A percentile compares a stretch with the other conserved stretches of the same genome.
Evolutionary conservation across 2,888 invertebrate species (phyloP).

Genomic region (Melanotus villosus): DNA sequence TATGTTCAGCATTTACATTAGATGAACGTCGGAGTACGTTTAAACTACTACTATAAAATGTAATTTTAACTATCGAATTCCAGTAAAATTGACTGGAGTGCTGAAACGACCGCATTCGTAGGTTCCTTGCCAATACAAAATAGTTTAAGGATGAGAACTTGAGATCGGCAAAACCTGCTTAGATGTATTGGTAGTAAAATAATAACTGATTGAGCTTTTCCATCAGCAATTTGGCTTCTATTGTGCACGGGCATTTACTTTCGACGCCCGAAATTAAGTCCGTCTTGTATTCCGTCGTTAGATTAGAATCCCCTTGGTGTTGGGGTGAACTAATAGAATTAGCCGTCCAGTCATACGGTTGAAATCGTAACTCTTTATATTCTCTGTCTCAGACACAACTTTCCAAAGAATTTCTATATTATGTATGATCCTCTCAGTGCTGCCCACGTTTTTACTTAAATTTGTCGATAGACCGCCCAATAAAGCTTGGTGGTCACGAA

Average conservation of each 20-base stretch:
- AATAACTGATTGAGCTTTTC: too few species aligned
- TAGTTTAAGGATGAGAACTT: too few species aligned
- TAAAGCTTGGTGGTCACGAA: not conserved
- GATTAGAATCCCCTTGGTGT: slow-evolving; percentile 10
- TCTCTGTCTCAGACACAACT: not conserved
- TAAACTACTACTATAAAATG: too few species aligned
- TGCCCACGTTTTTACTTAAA: not conserved
- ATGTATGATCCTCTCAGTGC: not conserved
- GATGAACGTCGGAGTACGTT: too few species aligned
- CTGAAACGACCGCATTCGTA: too few species aligned
- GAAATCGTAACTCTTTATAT: slow-evolving; percentile 5
- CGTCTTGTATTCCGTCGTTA: not conserved
- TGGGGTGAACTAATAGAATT: slow-evolving; percentile 14
- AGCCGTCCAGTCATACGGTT: not conserved
- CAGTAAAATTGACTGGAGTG: too few species aligned
- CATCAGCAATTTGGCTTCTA: not conserved
- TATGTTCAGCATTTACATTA: too few species aligned
- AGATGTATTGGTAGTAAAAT: too few species aligned
- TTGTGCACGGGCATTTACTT: not conserved
- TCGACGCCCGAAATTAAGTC: slow-evolving; percentile 2
- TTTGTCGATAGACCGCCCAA: not conserved
- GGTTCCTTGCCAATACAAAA: too few species aligned
- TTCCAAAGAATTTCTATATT: slow-evolving; percentile 2
- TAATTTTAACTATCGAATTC: too few species aligned
- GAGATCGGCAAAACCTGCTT: too few species aligned